Percentiles rank a stretch among this genome's conserved stretches.
Evolutionary conservation across 2,113 vertebrate species (phyloP).

Genomic region (Rana temporaria): DNA sequence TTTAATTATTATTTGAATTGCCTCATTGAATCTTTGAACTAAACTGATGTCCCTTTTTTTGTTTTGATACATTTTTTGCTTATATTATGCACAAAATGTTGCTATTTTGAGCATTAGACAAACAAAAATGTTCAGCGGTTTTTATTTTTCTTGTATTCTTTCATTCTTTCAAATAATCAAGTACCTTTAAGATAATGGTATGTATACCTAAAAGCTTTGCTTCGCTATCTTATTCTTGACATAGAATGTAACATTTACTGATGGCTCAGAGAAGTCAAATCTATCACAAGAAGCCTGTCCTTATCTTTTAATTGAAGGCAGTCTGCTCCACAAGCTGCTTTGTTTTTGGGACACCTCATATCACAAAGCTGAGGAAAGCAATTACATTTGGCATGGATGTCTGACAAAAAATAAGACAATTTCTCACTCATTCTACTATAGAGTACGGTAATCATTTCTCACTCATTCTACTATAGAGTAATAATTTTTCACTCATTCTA

Average conservation of each 20-base stretch:
- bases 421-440: slow-evolving; percentile 29
- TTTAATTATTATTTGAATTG: too few species aligned
- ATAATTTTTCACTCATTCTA: slow-evolving; percentile 42
- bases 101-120: too few species aligned
- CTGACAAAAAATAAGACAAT: slow-evolving; percentile 51
- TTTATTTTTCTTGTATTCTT: too few species aligned
- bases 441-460: slow-evolving; percentile 52
- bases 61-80: too few species aligned
- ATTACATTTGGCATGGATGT: slow-evolving; percentile 44
- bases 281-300: slow-evolving; percentile 34
- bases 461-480: slow-evolving; percentile 11
- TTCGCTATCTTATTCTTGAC: slow-evolving; percentile 12
- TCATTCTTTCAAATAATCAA: too few species aligned
- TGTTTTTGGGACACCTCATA: slow-evolving; percentile 53
- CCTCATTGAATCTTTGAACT: too few species aligned
- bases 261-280: slow-evolving; percentile 14
- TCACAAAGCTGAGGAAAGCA: slow-evolving; percentile 50
- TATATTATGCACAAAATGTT: too few species aligned
- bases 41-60: too few species aligned
- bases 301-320: slow-evolving; percentile 54
- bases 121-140: too few species aligned
- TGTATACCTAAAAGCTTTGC: too few species aligned
- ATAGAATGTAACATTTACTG: slow-evolving; percentile 36
- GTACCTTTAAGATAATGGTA: too few species aligned
- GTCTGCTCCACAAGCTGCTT: slow-evolving; percentile 42